Percentiles rank a stretch among this genome's conserved stretches.
Conservation (phyloP, 2,797 vertebrate species). For the Pteronotus mesoamericanus region DNA sequence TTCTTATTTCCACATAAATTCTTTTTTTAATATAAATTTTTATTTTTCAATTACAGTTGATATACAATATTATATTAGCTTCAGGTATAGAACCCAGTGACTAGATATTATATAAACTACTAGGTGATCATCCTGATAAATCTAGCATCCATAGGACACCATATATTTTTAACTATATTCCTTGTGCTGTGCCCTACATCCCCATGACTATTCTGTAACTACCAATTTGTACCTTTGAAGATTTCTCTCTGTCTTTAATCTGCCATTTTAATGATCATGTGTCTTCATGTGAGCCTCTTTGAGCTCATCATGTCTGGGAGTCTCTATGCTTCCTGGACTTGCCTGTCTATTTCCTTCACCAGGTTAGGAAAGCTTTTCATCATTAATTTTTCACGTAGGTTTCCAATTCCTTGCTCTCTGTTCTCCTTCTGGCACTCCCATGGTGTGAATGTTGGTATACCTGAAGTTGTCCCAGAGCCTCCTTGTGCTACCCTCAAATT, state of each 20-base stretch:
- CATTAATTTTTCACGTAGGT: neutral
- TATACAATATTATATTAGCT: neutral
- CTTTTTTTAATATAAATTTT: neutral
- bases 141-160: neutral
- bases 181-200: neutral
- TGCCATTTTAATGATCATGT: neutral
- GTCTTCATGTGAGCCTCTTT: neutral
- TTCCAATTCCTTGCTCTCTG: neutral
- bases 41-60: neutral
- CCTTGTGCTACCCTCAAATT: neutral
- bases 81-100: neutral
- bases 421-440: neutral
- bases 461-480: neutral
- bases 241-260: neutral
- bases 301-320: neutral
- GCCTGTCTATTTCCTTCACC: neutral
- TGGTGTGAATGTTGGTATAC: neutral
- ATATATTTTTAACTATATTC: neutral
- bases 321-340: neutral
- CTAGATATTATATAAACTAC: neutral
- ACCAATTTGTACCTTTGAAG: neutral
- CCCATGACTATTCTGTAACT: neutral
- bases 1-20: neutral
- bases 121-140: neutral
- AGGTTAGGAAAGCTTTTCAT: neutral